A percentile compares a stretch with the other conserved stretches of the same genome.
phyloP scores from a whole-genome alignment of 2,797 vertebrate genomes.

The Pangasius krempfi region DNA sequence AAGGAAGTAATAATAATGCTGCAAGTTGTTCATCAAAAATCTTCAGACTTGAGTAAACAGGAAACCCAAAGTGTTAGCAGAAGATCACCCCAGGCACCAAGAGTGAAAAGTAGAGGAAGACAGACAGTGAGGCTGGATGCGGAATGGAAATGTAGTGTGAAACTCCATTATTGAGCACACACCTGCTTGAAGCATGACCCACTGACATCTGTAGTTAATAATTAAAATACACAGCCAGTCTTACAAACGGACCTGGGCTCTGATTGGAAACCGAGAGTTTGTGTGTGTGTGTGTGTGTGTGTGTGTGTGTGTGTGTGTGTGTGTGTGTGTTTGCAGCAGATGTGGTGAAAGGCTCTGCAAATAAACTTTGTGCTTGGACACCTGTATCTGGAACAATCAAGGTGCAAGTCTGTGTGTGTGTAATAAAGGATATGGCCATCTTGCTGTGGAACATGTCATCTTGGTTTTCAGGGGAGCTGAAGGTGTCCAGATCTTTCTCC shows the following conservation, averaged over 20 bases:
- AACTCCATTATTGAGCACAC: conserved; percentile 54
- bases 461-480: conserved; percentile 86
- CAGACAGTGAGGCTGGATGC: background rate
- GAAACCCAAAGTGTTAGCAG: conserved; percentile 3
- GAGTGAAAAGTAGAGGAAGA: conserved; percentile 24
- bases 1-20: conserved; percentile 11
- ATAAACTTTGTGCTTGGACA: background rate
- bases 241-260: conserved; percentile 36
- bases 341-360: conserved; percentile 1
- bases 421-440: conserved; percentile 96
- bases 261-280: conserved; percentile 33
- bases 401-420: background rate
- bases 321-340: background rate
- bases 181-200: conserved; percentile 42
- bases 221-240: conserved; percentile 45
- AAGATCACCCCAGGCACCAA: conserved; percentile 27
- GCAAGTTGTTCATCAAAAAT: background rate
- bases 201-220: conserved; percentile 54
- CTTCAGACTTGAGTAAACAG: background rate
- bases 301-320: conserved; percentile 11
- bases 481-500: conserved; percentile 95
- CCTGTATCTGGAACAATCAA: background rate
- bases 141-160: conserved; percentile 33
- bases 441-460: conserved; percentile 92
- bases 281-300: conserved; percentile 23